These are phyloP conservation scores for Avahi laniger DNA, from an alignment of 2,797 vertebrate species.

Conservation along the genomic window DNA sequence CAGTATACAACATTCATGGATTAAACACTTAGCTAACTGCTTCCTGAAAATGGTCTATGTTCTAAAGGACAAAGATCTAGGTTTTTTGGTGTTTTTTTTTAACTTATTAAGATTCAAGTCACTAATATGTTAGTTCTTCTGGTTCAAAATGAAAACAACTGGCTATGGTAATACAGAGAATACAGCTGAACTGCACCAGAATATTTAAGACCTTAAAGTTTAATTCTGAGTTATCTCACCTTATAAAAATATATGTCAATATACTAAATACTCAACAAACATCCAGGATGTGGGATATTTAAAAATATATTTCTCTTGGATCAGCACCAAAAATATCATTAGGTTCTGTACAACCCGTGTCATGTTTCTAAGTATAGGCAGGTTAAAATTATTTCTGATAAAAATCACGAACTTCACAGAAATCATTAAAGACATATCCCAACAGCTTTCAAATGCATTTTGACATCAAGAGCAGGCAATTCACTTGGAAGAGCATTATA, in stretches of 20 bases:
- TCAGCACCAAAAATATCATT: conserved; percentile 76
- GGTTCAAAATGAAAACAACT: conserved; percentile 50
- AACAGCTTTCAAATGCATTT: conserved; percentile 50
- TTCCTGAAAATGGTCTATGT: not conserved
- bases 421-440: conserved; percentile 36
- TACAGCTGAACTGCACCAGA: conserved; percentile 29
- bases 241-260: conserved; percentile 70
- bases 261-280: conserved; percentile 64
- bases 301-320: conserved; percentile 72
- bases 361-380: conserved; percentile 45
- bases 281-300: conserved; percentile 48
- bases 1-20: not conserved
- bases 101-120: not conserved
- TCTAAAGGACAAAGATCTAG: conserved; percentile 31
- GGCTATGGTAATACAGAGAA: not conserved
- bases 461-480: conserved; percentile 44
- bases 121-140: not conserved
- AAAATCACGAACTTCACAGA: conserved; percentile 53
- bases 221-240: conserved; percentile 23
- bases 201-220: conserved; percentile 55
- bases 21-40: not conserved
- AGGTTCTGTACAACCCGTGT: conserved; percentile 53
- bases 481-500: conserved; percentile 9
- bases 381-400: conserved; percentile 65
- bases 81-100: not conserved